Conservation (phyloP, 2,113 vertebrate genomes). For the Argyrosomus japonicus region DNA sequence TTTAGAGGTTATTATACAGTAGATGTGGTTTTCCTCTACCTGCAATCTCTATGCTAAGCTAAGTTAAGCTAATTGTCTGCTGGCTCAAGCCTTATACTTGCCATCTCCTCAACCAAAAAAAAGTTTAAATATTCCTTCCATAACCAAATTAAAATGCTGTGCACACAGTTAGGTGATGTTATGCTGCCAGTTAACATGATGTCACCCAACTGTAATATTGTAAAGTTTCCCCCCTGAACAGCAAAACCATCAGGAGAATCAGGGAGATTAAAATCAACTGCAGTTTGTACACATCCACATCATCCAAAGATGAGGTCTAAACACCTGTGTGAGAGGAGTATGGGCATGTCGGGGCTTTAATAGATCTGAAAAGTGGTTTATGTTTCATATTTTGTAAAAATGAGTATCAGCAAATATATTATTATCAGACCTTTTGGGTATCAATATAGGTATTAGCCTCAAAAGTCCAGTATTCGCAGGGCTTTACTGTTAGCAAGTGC, state of each 20-base stretch:
- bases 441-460: background rate
- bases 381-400: no score
- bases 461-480: background rate
- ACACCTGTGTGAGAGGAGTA: background rate
- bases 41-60: background rate
- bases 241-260: no score
- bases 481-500: background rate
- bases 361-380: no score
- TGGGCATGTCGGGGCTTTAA: background rate
- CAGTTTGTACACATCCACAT: no score
- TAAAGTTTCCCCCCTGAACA: no score
- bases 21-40: background rate
- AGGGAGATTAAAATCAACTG: no score
- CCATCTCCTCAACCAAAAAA: background rate
- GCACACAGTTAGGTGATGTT: no score
- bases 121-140: background rate
- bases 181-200: no score
- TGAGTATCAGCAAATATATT: no score
- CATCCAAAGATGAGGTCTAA: no score
- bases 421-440: background rate
- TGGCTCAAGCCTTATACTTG: background rate
- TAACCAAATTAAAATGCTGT: background rate
- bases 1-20: background rate
- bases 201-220: no score
- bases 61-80: background rate